Percentiles rank a stretch among this genome's conserved stretches.
These are phyloP conservation scores for Cathartes aura DNA, from an alignment of 2,113 vertebrate genomes.

Conservation along the genomic window DNA sequence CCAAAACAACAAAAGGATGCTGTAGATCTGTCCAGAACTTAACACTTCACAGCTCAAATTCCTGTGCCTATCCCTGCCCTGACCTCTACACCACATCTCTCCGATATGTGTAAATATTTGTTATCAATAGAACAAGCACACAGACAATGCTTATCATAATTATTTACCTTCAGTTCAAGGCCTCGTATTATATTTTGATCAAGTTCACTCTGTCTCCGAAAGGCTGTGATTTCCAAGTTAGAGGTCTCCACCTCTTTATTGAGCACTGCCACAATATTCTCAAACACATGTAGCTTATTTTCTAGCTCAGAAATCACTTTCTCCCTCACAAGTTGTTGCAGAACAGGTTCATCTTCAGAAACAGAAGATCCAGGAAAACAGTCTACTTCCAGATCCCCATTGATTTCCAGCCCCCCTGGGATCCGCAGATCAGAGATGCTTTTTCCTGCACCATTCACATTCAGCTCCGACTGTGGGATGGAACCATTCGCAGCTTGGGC, in stretches of 20 bases:
- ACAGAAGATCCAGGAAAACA: constrained; percentile 41
- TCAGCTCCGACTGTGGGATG: background rate
- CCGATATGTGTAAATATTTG: background rate
- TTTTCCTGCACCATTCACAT: background rate
- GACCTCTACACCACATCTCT: background rate
- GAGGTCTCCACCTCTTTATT: constrained; percentile 85
- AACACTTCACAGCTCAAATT: background rate
- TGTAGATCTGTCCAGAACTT: background rate
- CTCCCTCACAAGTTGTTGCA: constrained; percentile 59
- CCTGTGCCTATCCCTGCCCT: background rate
- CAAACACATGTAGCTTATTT: constrained; percentile 81
- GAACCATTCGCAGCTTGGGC: background rate
- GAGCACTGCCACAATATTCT: constrained; percentile 85
- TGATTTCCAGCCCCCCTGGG: constrained; percentile 18
- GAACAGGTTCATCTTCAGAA: constrained; percentile 42
- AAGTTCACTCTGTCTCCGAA: constrained; percentile 76
- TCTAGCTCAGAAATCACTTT: constrained; percentile 79
- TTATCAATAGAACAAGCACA: background rate
- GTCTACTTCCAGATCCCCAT: constrained; percentile 59
- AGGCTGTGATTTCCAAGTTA: constrained; percentile 70
- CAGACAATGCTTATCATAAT: background rate
- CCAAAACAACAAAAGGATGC: background rate
- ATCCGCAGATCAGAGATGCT: constrained; percentile 53
- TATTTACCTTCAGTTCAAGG: constrained; percentile 79
- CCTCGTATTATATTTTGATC: constrained; percentile 76